A percentile compares a stretch with the other conserved stretches of the same genome.
phyloP scores from a whole-genome alignment of 2,797 vertebrate genomes.

The Pantherophis vulpinus region DNA sequence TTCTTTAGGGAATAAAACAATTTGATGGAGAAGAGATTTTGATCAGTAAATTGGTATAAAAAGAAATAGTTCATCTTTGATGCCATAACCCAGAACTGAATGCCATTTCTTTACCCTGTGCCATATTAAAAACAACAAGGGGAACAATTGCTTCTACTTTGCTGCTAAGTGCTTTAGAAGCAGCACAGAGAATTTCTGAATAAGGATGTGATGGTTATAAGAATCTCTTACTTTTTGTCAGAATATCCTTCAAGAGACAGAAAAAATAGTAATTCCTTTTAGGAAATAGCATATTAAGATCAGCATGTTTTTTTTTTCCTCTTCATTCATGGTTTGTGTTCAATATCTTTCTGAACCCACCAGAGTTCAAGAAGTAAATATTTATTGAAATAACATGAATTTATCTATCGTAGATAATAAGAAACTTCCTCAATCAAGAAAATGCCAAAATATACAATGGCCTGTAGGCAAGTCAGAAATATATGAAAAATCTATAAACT shows the following conservation, averaged over 20 bases:
- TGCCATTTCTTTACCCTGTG: not conserved
- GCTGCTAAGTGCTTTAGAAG: not conserved
- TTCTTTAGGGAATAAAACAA: not conserved
- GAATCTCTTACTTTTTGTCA: not conserved
- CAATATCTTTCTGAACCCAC: not conserved
- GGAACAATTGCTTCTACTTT: not conserved
- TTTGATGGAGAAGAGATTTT: too few species aligned
- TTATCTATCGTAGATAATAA: not conserved
- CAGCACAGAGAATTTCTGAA: not conserved
- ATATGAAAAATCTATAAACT: not conserved
- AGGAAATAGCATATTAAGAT: not conserved
- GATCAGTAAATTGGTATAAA: not conserved
- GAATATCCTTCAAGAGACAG: not conserved
- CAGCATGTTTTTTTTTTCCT: not conserved
- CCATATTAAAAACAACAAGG: not conserved
- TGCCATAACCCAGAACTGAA: not conserved
- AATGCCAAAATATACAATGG: not conserved
- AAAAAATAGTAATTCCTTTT: not conserved
- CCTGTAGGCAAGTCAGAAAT: not conserved
- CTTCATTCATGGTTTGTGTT: not conserved
- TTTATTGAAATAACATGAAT: not conserved
- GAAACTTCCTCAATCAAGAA: not conserved
- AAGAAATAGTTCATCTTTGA: not conserved
- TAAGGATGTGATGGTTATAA: not conserved
- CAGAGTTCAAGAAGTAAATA: not conserved